Conservation (phyloP, 2,888 invertebrate species). For the Tortrix viridana region DNA sequence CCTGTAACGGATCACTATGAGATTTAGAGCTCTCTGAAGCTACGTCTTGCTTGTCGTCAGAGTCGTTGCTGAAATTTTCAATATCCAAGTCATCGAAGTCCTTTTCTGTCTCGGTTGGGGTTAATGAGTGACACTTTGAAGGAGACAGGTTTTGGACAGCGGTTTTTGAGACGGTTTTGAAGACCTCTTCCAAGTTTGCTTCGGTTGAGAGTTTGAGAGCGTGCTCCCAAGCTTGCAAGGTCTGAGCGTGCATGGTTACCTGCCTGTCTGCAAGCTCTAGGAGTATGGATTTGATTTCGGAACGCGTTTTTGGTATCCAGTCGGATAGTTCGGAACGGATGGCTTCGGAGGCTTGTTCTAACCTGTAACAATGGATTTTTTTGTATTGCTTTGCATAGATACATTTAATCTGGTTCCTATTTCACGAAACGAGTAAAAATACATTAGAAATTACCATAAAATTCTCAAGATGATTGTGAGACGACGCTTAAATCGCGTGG, state of each 20-base stretch:
- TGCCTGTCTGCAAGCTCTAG: conserved; percentile 63
- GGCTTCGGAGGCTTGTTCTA: conserved; percentile 75
- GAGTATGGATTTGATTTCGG: conserved; percentile 63
- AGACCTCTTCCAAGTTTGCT: conserved; percentile 58
- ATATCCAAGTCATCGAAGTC: conserved; percentile 60
- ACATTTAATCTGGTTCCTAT: too few species aligned
- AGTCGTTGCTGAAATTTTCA: conserved; percentile 51
- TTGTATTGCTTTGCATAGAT: neutral
- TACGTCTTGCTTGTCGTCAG: conserved; percentile 41
- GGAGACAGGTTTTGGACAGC: conserved; percentile 73
- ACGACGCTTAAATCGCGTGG: too few species aligned
- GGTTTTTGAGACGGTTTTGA: conserved; percentile 73
- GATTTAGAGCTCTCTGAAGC: conserved; percentile 7
- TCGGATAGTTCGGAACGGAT: conserved; percentile 70
- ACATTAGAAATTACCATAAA: too few species aligned
- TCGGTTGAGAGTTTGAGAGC: conserved; percentile 63
- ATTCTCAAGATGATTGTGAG: too few species aligned
- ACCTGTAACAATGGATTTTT: conserved; percentile 46
- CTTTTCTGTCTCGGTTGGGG: conserved; percentile 58
- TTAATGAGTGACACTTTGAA: conserved; percentile 54
- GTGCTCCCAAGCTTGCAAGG: conserved; percentile 65
- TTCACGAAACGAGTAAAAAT: too few species aligned
- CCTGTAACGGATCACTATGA: conserved; percentile 54
- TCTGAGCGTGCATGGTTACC: conserved; percentile 59
- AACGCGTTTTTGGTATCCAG: conserved; percentile 70